Conservation (phyloP, 1,140 invertebrate species). For the Capitella teleta region DNA sequence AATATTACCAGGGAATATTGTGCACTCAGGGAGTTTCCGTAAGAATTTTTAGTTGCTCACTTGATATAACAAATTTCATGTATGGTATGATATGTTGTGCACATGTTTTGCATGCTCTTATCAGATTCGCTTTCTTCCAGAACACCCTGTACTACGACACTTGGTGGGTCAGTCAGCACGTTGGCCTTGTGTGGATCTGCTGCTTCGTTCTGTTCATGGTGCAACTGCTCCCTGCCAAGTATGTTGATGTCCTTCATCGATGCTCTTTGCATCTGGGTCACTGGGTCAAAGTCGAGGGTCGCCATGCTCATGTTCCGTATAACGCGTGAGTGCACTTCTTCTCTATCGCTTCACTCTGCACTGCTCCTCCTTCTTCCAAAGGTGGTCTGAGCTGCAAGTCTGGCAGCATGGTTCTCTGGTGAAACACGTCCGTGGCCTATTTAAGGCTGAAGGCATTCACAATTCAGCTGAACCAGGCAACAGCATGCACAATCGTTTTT, state of each 20-base stretch:
- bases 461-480: conserved; percentile 72
- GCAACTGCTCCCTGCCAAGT: conserved; percentile 63
- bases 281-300: conserved; percentile 63
- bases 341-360: no score
- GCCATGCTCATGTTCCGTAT: conserved; percentile 50
- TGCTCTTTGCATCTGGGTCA: conserved; percentile 77
- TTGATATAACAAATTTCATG: no score
- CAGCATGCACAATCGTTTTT: conserved; percentile 65
- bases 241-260: conserved; percentile 78
- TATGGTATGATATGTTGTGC: no score
- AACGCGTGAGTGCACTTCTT: conserved; percentile 45
- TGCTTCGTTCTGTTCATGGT: conserved; percentile 68
- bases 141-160: conserved; percentile 73
- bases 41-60: no score
- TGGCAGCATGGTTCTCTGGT: conserved; percentile 71
- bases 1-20: no score
- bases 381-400: conserved; percentile 60
- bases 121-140: conserved; percentile 45
- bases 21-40: no score
- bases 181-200: conserved; percentile 68
- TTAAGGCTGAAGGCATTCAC: conserved; percentile 63
- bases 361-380: no score
- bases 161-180: conserved; percentile 68
- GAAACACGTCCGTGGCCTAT: conserved; percentile 64
- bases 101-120: no score